These are phyloP conservation scores for Chloropsis hardwickii DNA, from an alignment of 2,113 vertebrate species.

Conservation along the genomic window DNA sequence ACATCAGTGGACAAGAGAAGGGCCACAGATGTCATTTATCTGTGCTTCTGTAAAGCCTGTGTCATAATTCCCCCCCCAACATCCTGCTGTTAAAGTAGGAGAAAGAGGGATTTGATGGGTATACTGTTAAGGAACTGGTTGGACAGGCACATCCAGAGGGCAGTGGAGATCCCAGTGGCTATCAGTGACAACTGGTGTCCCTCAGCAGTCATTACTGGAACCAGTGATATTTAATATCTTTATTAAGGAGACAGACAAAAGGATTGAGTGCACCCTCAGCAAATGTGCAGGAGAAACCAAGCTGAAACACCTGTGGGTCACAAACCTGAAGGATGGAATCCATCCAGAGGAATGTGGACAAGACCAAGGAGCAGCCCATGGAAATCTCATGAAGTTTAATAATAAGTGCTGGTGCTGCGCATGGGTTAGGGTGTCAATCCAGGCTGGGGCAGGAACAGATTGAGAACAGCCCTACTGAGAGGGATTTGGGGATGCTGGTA, in stretches of 20 bases:
- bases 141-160: background rate
- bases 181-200: background rate
- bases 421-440: too few species aligned
- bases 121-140: background rate
- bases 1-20: background rate
- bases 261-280: background rate
- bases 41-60: background rate
- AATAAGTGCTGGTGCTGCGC: background rate
- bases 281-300: background rate
- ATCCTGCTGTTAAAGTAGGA: background rate
- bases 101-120: background rate
- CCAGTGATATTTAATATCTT: background rate
- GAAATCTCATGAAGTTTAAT: background rate
- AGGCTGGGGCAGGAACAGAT: background rate
- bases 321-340: background rate
- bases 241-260: background rate
- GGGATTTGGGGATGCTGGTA: background rate
- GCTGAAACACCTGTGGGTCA: background rate
- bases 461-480: background rate
- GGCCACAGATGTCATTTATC: background rate
- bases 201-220: background rate
- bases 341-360: background rate
- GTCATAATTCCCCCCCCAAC: too few species aligned
- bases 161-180: too few species aligned
- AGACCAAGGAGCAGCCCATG: accelerated